phyloP scores from a whole-genome alignment of 2,113 vertebrate species.

The Pomatorhinus ruficollis region DNA sequence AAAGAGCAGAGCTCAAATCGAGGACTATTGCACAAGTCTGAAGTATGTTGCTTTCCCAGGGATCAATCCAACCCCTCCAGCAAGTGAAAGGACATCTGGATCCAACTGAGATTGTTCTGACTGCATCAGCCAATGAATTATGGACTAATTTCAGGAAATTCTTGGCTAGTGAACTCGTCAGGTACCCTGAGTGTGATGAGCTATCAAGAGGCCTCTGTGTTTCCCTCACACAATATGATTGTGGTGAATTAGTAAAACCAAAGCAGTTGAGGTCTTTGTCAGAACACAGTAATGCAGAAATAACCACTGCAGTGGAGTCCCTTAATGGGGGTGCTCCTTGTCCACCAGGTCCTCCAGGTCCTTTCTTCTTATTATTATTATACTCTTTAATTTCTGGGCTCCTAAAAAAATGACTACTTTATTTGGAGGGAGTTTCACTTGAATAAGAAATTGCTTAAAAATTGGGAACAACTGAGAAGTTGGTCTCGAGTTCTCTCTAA shows the following conservation, averaged over 20 bases:
- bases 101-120: not conserved
- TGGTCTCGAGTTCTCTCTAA: not conserved
- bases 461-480: not conserved
- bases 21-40: not conserved
- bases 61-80: not conserved
- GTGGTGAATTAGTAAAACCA: not conserved
- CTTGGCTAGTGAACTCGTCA: not conserved
- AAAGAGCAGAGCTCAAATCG: accelerated
- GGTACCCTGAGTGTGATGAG: not conserved
- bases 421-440: not conserved
- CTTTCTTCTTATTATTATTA: not conserved
- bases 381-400: not conserved
- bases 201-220: not conserved
- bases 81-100: not conserved
- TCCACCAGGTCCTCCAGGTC: not conserved
- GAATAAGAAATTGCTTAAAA: not conserved
- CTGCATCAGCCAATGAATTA: not conserved
- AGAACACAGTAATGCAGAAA: not conserved
- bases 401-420: not conserved
- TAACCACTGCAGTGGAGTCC: not conserved
- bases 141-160: not conserved
- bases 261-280: not conserved
- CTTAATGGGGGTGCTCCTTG: not conserved
- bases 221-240: accelerated
- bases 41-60: accelerated